These are phyloP conservation scores for Leptura quadrifasciata DNA, from an alignment of 2,888 invertebrate genomes.

Conservation along the genomic window DNA sequence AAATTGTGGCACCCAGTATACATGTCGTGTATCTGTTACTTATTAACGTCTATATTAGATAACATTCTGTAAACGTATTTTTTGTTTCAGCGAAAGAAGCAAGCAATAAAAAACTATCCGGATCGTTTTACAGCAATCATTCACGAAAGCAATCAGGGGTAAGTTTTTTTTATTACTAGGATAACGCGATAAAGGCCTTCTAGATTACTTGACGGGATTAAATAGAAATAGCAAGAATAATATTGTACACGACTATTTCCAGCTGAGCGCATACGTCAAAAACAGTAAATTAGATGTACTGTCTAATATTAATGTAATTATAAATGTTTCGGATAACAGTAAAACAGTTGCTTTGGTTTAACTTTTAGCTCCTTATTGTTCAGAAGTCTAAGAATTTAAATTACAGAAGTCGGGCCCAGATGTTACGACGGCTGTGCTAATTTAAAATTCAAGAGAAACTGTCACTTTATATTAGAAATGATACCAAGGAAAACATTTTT, in stretches of 20 bases:
- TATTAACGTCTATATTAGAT: too few species aligned
- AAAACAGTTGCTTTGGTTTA: not conserved
- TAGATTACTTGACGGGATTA: not conserved
- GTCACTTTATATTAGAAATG: not conserved
- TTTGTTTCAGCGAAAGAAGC: slow-evolving; percentile 67
- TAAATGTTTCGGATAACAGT: not conserved
- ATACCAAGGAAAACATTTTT: not conserved
- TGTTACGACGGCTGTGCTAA: not conserved
- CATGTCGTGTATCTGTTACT: too few species aligned
- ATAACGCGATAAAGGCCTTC: not conserved
- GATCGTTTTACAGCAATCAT: slow-evolving; percentile 68
- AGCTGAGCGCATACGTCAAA: not conserved
- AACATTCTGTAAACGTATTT: not conserved
- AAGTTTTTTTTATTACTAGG: slow-evolving; percentile 58
- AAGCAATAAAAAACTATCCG: slow-evolving; percentile 70
- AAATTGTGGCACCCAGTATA: too few species aligned
- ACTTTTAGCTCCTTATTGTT: not conserved
- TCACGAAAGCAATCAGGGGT: slow-evolving; percentile 73
- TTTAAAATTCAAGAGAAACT: not conserved
- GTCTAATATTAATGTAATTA: not conserved
- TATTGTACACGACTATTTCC: too few species aligned
- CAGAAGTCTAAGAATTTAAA: not conserved
- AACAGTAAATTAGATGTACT: not conserved
- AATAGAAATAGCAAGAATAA: not conserved
- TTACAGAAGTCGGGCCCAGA: not conserved